Base-by-base conservation (phyloP, 2,888 invertebrate species). In the Andrena fulva region DNA sequence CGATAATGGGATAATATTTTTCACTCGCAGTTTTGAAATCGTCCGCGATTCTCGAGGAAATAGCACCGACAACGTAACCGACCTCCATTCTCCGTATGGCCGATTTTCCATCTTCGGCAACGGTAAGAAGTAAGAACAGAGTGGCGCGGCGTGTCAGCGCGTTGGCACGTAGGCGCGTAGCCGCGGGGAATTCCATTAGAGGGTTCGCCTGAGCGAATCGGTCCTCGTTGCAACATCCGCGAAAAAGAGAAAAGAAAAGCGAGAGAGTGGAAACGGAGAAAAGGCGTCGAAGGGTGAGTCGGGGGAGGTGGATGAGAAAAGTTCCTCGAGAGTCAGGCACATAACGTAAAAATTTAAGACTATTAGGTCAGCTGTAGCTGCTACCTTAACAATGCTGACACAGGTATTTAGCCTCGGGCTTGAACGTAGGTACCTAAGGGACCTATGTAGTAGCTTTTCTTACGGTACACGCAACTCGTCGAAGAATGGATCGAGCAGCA, bases 271-370 rank as follows among this genome's bases (percentile, higher is more conserved):
- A 80, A 62, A 63, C 64, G 24, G 35, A 59, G 56, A 12, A 50
- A 33, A 12, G 56, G 59, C 35, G 35, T 35, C 24, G 67, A 20
- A 52, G 48, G 24, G 54, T 4, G 42, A 12, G 2, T 42, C 42
- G 42, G 42, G 12, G 42, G 42, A 3, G 67, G 35, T 5, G 66
- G 20, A 48, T 54, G 42, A 24, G 77, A 66, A 75, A 70, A 74
- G 70, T 42, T 68, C 68, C 66, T 56, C 64, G 71, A 73, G 77
- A 54, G 80, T 73, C 78, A 67, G 82, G 85, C 87, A 87, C 84
- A 86, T 88, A 90, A 77, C 85, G 87, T 91, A 85, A 89, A 90
- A 91, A 89, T 90, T 90, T 89, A 90, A 90, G 90, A 90, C 86
- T 87, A 90, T 91, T 89, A 89, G 88, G 89, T 90, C 84, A 90